Conservation (phyloP, 2,888 invertebrate species). For the Antheraea yamamai region DNA sequence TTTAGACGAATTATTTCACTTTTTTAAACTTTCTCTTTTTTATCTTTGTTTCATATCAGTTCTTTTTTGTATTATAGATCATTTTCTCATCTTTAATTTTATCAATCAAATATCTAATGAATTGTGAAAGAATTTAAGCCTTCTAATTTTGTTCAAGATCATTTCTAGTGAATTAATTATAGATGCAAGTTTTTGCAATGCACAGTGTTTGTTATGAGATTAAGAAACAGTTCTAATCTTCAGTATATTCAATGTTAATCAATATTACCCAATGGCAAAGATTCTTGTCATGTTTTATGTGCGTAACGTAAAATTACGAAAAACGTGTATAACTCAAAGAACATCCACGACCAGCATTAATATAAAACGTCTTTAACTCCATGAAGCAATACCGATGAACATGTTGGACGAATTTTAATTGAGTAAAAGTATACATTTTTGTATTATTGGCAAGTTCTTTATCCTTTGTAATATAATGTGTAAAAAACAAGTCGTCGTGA, state of each 20-base stretch:
- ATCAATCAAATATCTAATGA: background rate
- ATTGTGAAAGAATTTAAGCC: background rate
- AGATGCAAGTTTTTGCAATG: slow-evolving; percentile 1
- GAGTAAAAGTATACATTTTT: background rate
- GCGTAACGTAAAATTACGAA: slow-evolving; percentile 19
- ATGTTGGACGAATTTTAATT: slow-evolving; percentile 5
- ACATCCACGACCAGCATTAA: slow-evolving; percentile 5
- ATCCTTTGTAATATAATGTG: background rate
- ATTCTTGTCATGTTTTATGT: slow-evolving; percentile 16
- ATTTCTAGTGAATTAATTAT: background rate
- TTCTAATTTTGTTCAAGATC: background rate
- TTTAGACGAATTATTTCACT: background rate
- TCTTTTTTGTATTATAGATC: background rate
- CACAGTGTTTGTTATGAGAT: background rate
- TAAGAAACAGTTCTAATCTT: background rate
- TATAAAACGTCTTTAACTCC: slow-evolving; percentile 2
- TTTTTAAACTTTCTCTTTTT: background rate
- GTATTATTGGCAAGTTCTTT: background rate
- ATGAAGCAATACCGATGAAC: slow-evolving; percentile 1
- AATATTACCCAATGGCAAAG: slow-evolving; percentile 10
- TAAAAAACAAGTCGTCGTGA: background rate
- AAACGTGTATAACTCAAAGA: slow-evolving; percentile 2
- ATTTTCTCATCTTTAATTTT: background rate
- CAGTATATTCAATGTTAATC: slow-evolving; percentile 1
- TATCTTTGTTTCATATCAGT: background rate